Base-by-base conservation (phyloP, 2,113 vertebrate species). In the Megalops atlanticus region DNA sequence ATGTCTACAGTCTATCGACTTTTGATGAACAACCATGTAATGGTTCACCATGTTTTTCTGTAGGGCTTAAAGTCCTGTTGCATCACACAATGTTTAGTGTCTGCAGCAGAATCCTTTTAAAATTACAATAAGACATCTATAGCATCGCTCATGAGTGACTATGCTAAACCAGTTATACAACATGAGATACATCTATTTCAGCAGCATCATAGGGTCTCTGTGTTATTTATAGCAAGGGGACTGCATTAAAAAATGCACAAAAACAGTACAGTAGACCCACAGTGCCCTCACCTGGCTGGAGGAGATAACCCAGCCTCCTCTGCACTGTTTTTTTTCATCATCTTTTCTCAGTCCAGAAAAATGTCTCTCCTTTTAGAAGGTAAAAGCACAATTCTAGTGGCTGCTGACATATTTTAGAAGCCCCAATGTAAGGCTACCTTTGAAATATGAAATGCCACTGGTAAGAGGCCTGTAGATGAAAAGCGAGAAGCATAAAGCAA, bases 141-240 rank as follows among this genome's bases (percentile, higher is more conserved):
- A 21, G 24, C 40, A 41, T 36, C 27, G 36, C 72, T 74, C 38
- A 74, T 43, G 40, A 27, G 38, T 76, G 74, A 47, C 33, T 36
- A 76, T 76, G 45, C 12, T 49, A 76, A 14, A 76, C 27, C 45
- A 76, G 74, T 76, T 76, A 49, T 49, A 43, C 40, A 15, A 40
- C 31, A 76, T 49, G 45, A 76, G 52, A 76, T 40, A 49, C 45
- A 76, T 74, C 72, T 41, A 52, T 76, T 76, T 76, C 39, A 76
- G 43, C 33, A 18, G 43, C 45, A 49, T 76, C 72, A 74, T 41
- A 74, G 36, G 36, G 38, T 45, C 6, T 35, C 12, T 40, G 33
- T 76, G 74, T 33, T 76, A 76, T 76, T 76, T 76, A 76, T 76
- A 76, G 43, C 27, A 52, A 64, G 58, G 41, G 40, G 24, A 49